Conservation (phyloP, 2,888 invertebrate species). For the Campopleginae sp. region DNA sequence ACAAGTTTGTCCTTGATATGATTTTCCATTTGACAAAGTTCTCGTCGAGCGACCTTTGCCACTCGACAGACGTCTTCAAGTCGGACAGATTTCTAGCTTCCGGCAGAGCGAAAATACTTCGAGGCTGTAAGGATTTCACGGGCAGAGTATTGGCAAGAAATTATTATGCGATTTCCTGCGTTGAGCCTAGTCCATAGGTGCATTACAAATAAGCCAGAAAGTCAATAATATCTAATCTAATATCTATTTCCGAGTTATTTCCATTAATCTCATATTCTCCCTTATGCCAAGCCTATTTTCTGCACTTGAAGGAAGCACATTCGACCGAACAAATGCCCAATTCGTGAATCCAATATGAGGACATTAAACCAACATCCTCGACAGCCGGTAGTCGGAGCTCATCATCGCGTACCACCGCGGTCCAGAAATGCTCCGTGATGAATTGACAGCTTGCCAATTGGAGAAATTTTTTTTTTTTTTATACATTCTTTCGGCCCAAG, state of each 20-base stretch:
- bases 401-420: too few relatives aligned
- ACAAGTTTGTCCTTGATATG: slow-evolving; percentile 34
- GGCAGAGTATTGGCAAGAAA: neutral
- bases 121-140: neutral
- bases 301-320: neutral
- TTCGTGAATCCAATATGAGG: neutral
- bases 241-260: neutral
- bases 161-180: neutral
- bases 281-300: neutral
- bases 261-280: neutral
- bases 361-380: too few relatives aligned
- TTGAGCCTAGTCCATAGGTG: neutral
- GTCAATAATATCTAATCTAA: too few relatives aligned
- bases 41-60: slow-evolving; percentile 12
- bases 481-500: neutral
- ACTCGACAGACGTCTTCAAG: slow-evolving; percentile 10
- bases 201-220: neutral
- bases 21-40: slow-evolving; percentile 37
- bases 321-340: neutral
- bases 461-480: neutral
- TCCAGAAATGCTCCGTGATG: too few relatives aligned
- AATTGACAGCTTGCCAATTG: too few relatives aligned
- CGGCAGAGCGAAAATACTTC: neutral
- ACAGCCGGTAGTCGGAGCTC: too few relatives aligned
- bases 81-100: neutral